Percentiles rank a stretch among this genome's conserved stretches.
Conservation (phyloP, 2,113 vertebrate species). For the Tychaedon coryphoeus region DNA sequence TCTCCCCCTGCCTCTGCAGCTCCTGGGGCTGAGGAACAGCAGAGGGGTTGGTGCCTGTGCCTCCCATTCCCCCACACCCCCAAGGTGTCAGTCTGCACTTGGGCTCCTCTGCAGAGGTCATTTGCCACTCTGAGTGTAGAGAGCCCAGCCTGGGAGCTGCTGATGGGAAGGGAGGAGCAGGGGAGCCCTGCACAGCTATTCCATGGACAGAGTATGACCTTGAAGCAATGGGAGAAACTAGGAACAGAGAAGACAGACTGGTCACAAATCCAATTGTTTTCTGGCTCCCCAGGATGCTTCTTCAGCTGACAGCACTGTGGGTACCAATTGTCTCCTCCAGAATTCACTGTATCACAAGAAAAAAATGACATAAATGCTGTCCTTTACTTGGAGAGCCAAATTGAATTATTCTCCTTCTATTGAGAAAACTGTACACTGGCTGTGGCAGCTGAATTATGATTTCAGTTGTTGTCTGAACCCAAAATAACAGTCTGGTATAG, state of each 20-base stretch:
- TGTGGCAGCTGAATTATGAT: background rate
- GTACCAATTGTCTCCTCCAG: background rate
- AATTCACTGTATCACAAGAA: background rate
- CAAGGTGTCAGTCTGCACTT: background rate
- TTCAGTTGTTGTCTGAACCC: background rate
- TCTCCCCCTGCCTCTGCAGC: background rate
- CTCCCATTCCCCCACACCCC: background rate
- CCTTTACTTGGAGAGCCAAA: background rate
- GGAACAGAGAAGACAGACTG: background rate
- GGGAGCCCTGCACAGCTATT: background rate
- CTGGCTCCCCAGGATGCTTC: background rate
- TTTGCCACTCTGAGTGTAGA: background rate
- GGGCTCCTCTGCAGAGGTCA: background rate
- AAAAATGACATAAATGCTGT: background rate
- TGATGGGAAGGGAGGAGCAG: background rate
- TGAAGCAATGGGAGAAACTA: background rate
- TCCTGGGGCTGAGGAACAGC: background rate
- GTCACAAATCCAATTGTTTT: background rate
- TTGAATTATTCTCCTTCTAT: background rate
- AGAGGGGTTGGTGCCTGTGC: background rate
- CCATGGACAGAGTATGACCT: background rate
- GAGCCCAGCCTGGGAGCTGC: background rate
- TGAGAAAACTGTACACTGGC: background rate
- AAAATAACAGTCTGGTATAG: background rate
- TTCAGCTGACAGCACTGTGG: background rate